Percentiles rank a stretch among this genome's conserved stretches.
These are phyloP conservation scores for Drosophila sulfurigaster DNA, from an alignment of 1,140 invertebrate genomes.

Conservation along the genomic window DNA sequence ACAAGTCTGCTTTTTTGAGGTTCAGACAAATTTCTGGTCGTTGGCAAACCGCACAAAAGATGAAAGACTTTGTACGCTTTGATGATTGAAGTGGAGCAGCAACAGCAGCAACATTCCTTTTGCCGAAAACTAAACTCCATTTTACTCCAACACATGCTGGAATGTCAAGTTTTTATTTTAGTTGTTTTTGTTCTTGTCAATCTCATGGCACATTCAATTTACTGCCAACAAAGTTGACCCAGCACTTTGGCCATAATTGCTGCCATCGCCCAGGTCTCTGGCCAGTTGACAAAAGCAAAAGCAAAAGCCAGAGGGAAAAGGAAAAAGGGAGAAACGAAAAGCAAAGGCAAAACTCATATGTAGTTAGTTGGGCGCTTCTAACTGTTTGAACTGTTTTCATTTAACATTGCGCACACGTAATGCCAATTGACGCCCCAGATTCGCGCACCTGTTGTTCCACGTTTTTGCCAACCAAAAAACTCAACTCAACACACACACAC, in stretches of 20 bases:
- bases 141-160: background rate
- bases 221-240: constrained; percentile 9
- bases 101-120: background rate
- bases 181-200: too few relatives aligned
- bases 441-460: constrained; percentile 71
- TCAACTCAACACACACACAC: background rate
- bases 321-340: too few relatives aligned
- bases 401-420: constrained; percentile 74
- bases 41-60: constrained; percentile 66
- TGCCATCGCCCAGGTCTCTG: background rate
- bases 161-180: constrained; percentile 47
- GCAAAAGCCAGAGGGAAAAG: background rate
- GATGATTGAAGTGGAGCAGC: constrained; percentile 35
- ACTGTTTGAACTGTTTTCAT: constrained; percentile 37
- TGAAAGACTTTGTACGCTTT: constrained; percentile 57
- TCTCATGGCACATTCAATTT: constrained; percentile 68
- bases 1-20: background rate
- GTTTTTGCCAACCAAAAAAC: background rate
- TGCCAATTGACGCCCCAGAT: constrained; percentile 79
- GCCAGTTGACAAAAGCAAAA: background rate
- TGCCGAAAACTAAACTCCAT: constrained; percentile 10
- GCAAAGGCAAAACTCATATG: background rate
- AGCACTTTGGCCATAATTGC: constrained; percentile 39
- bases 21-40: constrained; percentile 29
- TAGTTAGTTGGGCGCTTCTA: background rate